Conservation (phyloP, 2,888 invertebrate genomes). For the Elysia crispata region DNA sequence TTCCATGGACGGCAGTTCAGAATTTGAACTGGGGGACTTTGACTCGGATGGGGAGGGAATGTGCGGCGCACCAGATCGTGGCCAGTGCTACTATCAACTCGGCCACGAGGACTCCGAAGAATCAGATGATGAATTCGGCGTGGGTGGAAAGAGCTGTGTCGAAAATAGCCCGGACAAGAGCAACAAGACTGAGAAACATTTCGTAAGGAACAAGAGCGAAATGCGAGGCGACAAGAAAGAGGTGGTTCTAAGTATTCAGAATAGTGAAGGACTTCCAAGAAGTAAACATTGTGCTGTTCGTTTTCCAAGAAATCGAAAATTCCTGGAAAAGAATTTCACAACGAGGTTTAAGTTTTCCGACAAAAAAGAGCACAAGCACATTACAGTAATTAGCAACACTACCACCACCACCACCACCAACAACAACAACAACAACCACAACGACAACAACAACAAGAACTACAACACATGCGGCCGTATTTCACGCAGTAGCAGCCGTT, state of each 20-base stretch:
- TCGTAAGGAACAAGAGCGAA: too few species aligned
- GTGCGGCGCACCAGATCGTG: slow-evolving; percentile 14
- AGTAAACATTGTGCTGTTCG: too few species aligned
- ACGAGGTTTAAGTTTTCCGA: too few species aligned
- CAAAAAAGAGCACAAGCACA: too few species aligned
- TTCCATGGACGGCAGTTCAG: slow-evolving; percentile 50
- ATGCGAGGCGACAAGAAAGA: background rate
- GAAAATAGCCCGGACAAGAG: too few species aligned
- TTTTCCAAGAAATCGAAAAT: too few species aligned
- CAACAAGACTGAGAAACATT: too few species aligned
- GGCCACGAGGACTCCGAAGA: slow-evolving; percentile 34
- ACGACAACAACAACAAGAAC: slow-evolving; percentile 3
- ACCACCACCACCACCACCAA: too few species aligned
- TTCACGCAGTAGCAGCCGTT: background rate
- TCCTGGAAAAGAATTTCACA: too few species aligned
- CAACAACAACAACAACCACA: slow-evolving; percentile 9
- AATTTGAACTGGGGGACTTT: slow-evolving; percentile 71
- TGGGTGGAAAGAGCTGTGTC: too few species aligned
- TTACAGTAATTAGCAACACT: background rate
- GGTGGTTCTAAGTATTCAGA: background rate
- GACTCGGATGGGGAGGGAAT: slow-evolving; percentile 63
- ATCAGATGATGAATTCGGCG: slow-evolving; percentile 1
- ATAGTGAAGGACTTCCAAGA: too few species aligned
- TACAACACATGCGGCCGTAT: background rate
- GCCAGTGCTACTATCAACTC: slow-evolving; percentile 41